Base-by-base conservation (phyloP, 1,140 invertebrate genomes). In the Drosophila fuyamai region DNA sequence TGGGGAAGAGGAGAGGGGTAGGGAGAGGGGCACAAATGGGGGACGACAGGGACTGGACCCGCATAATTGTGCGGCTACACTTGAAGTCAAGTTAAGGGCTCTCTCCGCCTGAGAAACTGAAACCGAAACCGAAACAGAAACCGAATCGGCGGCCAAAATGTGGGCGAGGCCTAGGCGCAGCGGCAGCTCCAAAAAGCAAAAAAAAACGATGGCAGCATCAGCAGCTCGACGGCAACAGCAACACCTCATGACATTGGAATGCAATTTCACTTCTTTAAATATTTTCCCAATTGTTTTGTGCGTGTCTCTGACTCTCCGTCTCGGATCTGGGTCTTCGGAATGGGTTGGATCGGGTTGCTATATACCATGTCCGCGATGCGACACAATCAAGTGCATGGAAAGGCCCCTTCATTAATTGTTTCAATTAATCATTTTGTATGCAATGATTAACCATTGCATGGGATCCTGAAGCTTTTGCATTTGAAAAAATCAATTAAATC, bases 261-360 rank as follows among this genome's bases (percentile, higher is more conserved):
- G 85, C 72, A 90, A 85, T 90, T 90, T 90, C 85, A 81, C 85
- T 90, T 85, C 78, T 85, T 90, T 85, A 83, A 89, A 90, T 90
- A 89, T 90, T 89, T 84, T 81, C 78, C 75, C 85, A 89, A 79
- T 84, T 84, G 75, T 84, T 72, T 78, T 76, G 70, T 82, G 63
- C 58, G 70, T 78, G 67, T 71, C 57, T 53, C 29, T 73, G 44
- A 14, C 14, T 38, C 48, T 5, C 8, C 48, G n/a, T 12, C 29
- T 47, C 38, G 51, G 56, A 65, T 57, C 56, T 50, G 44, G 29
- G 47, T 16, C 27, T 44, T 32, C 12, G 50, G 14, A 7, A 35
- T 50, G 41, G 32, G n/a, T 13, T 5, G 46, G 46, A 60, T 44
- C 56, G 58, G 55, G 16, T 60, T 35, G 18, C 9, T 7, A 12